These are phyloP conservation scores for Glossosoma conforme DNA, from an alignment of 1,140 invertebrate genomes.

Conservation along the genomic window DNA sequence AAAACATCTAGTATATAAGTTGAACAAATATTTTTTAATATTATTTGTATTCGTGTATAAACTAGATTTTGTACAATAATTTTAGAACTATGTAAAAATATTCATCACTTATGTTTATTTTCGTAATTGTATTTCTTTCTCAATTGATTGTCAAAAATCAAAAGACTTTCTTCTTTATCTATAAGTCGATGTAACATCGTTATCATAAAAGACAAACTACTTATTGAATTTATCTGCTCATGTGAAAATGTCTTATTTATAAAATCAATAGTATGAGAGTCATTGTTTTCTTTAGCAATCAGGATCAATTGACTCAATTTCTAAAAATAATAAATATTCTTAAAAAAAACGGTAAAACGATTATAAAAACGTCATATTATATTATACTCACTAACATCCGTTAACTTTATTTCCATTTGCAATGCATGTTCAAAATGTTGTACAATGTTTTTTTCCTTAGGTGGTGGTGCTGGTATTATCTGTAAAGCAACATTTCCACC, in stretches of 20 bases:
- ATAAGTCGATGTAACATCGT: background rate
- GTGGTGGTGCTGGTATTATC: background rate
- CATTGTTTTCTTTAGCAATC: slow-evolving; percentile 11
- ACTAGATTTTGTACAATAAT: too few relatives aligned
- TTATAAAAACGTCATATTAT: background rate
- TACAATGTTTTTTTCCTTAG: slow-evolving; percentile 1
- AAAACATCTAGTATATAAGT: too few relatives aligned
- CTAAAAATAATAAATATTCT: slow-evolving; percentile 5
- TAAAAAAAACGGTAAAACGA: background rate
- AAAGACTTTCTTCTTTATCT: background rate
- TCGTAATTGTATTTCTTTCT: background rate
- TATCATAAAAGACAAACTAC: slow-evolving; percentile 4
- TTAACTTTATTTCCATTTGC: slow-evolving; percentile 9
- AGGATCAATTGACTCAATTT: slow-evolving; percentile 3
- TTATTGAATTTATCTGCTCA: slow-evolving; percentile 14
- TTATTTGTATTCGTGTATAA: too few relatives aligned
- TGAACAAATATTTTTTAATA: too few relatives aligned
- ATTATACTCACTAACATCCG: slow-evolving; percentile 1
- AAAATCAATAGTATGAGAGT: slow-evolving; percentile 12
- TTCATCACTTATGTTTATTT: background rate
- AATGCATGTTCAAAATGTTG: slow-evolving; percentile 12
- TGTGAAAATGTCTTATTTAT: slow-evolving; percentile 2
- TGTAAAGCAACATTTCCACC: slow-evolving; percentile 8
- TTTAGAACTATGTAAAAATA: too few relatives aligned
- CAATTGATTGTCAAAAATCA: background rate